Base-by-base conservation (phyloP, 2,113 vertebrate genomes). In the Macquaria ambigua region DNA sequence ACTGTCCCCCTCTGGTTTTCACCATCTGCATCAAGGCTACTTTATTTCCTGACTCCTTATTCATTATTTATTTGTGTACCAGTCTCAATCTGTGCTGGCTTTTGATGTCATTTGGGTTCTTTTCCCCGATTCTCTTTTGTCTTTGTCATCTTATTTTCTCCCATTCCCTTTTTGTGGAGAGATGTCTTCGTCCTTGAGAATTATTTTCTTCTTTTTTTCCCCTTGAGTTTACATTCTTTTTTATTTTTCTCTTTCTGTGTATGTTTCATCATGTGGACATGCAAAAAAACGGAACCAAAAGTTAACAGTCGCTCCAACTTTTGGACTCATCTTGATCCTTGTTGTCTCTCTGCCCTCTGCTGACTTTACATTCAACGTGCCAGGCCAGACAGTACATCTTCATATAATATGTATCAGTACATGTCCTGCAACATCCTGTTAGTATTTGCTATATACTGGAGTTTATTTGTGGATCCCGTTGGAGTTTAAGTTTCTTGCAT, bases 51-150 rank as follows among this genome's bases (percentile, higher is more conserved):
- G 70, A 34, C 64, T 76, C 53, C n/a, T 63, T 21, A 75, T 87
- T 79, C n/a, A 79, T 79, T 73, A 84, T 83, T 85, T 56, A 85
- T 69, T 69, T 70, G 78, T 79, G 68, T 81, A 69, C 41, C 62
- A 70, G 62, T 55, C 84, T 84, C 64, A 71, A 70, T 78, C 74
- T 81, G 81, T 48, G 58, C 56, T 20, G 23, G 20, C 53, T 41
- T 86, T 69, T 69, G 55, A 89, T 77, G 84, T 62, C 64, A 39
- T 80, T 67, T 63, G 46, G 64, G 5, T 50, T 67, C 15, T 69
- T 63, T 74, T 68, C 55, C 48, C n/a, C 10, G 52, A 71, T 66
- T 87, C 69, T 78, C 73, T 83, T 80, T 86, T 41, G 34, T 79
- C 63, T 76, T 56, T 67, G 56, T 86, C 41, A 7, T 77, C 18